Conservation (phyloP, 2,888 invertebrate genomes). For the Drosophila lutescens region DNA sequence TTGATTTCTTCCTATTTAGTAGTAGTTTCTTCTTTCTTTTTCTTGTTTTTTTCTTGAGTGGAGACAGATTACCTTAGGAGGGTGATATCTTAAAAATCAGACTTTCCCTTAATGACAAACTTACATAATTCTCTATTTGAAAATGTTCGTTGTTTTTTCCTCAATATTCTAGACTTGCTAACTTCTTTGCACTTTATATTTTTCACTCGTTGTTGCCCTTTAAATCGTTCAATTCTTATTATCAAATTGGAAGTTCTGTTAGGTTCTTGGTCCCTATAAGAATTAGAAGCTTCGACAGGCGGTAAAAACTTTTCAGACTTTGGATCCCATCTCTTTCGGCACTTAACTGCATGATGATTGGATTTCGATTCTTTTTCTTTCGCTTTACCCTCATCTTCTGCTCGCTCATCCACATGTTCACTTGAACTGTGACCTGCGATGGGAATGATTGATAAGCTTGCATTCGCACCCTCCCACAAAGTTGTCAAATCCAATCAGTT, state of each 20-base stretch:
- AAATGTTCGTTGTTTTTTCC: too few relatives aligned
- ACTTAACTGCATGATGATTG: background rate
- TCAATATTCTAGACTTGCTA: background rate
- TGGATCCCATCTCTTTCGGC: background rate
- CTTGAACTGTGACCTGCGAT: slow-evolving; percentile 15
- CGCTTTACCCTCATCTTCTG: background rate
- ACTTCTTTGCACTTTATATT: background rate
- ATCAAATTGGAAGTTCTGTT: background rate
- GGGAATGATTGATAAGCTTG: slow-evolving; percentile 35
- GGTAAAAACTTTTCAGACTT: background rate
- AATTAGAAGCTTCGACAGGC: background rate
- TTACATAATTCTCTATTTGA: background rate
- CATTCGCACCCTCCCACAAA: background rate
- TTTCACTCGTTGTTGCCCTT: too few relatives aligned
- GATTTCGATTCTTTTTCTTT: background rate
- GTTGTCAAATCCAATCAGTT: slow-evolving; percentile 39
- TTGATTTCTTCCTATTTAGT: slow-evolving; percentile 10
- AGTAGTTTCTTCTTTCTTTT: slow-evolving; percentile 3
- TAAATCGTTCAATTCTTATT: background rate
- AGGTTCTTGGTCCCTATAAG: background rate
- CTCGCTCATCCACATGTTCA: background rate
- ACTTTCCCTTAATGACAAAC: background rate
- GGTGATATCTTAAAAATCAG: background rate
- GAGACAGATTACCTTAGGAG: slow-evolving; percentile 1
- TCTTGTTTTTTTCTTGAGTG: background rate